These are phyloP conservation scores for Aradophagus sp. DNA, from an alignment of 1,140 invertebrate genomes.

Conservation along the genomic window DNA sequence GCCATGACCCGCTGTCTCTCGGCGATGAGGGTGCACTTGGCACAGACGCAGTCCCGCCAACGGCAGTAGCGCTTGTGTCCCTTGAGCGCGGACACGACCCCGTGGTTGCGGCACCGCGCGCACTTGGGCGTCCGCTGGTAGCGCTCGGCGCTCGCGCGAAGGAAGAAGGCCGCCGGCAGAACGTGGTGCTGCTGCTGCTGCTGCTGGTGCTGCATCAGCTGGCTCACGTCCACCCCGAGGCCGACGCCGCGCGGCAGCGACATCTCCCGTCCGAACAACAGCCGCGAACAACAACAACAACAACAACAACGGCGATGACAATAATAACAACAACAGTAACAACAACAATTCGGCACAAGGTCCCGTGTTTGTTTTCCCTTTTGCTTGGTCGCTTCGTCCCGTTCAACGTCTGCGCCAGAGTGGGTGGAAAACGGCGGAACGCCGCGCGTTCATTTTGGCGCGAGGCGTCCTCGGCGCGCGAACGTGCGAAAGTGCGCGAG, in stretches of 20 bases:
- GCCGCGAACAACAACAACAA: slow-evolving; percentile 6
- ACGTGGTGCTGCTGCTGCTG: slow-evolving; percentile 85
- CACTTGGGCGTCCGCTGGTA: slow-evolving; percentile 99
- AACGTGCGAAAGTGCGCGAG: slow-evolving; percentile 36
- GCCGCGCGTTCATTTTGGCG: slow-evolving; percentile 31
- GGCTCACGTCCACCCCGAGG: slow-evolving; percentile 86
- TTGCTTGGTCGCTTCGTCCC: too few species aligned
- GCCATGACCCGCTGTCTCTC: slow-evolving; percentile 99
- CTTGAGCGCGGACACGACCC: slow-evolving; percentile 97
- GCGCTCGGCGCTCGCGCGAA: slow-evolving; percentile 89
- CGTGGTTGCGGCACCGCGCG: slow-evolving; percentile 98
- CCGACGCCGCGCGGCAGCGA: slow-evolving; percentile 78
- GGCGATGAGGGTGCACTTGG: slow-evolving; percentile 98
- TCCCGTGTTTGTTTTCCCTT: too few species aligned
- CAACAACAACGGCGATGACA: slow-evolving; percentile 3
- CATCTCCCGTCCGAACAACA: slow-evolving; percentile 73
- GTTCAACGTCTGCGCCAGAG: too few species aligned
- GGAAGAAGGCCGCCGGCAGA: slow-evolving; percentile 87
- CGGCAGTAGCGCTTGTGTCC: slow-evolving; percentile 98
- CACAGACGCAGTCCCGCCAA: slow-evolving; percentile 96
- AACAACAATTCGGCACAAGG: too few species aligned
- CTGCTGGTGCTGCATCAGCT: slow-evolving; percentile 81
- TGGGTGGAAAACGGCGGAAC: slow-evolving; percentile 1
- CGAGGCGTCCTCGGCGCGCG: slow-evolving; percentile 24
- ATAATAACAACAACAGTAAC: too few species aligned